Base-by-base conservation (phyloP, 2,888 invertebrate genomes). In the Eurois occulta region DNA sequence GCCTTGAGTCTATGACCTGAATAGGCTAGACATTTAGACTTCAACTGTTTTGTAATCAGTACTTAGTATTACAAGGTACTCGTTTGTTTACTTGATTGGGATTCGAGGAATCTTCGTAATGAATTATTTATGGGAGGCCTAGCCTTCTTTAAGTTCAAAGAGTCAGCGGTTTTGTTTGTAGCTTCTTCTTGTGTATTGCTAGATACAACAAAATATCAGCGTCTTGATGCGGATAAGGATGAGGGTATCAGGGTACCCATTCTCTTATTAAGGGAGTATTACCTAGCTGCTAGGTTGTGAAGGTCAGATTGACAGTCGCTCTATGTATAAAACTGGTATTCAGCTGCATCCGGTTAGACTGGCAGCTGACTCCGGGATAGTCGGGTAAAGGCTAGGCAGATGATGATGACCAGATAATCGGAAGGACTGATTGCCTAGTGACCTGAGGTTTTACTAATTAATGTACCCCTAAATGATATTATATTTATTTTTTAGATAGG, bases 1-100 rank as follows among this genome's bases (percentile, higher is more conserved):
- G 92, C 95, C 95, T 95, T 95, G 93, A 85, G 81, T 91, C 83
- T 89, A 85, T 92, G 94, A 93, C 94, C 95, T 94, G 93, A 90
- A 94, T 95, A 91, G 80, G 60, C 88, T 86, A 90, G 89, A 90
- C 90, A 86, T 90, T 86, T 85, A 85, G 83, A 75, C 85, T 84
- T 81, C 74, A 69, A 79, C 46, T 38, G 73, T 83, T 83, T 87
- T 84, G 87, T 81, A 80, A 77, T 77, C 67, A 60, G 73, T 84
- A 76, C 77, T 73, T 83, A 74, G 60, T 80, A 72, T 84, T 83
- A 66, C 60, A 67, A 86, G 79, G 83, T 70, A 75, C 48, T 83
- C 62, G 64, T 76, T 80, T 83, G 77, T 82, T 85, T 76, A 81
- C 77, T 81, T 81, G 70, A 83, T 84, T 66, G 62, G 43, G 72